Percentiles rank a stretch among this genome's conserved stretches.
These are phyloP conservation scores for Leiothrix lutea DNA, from an alignment of 2,113 vertebrate species.

Conservation along the genomic window DNA sequence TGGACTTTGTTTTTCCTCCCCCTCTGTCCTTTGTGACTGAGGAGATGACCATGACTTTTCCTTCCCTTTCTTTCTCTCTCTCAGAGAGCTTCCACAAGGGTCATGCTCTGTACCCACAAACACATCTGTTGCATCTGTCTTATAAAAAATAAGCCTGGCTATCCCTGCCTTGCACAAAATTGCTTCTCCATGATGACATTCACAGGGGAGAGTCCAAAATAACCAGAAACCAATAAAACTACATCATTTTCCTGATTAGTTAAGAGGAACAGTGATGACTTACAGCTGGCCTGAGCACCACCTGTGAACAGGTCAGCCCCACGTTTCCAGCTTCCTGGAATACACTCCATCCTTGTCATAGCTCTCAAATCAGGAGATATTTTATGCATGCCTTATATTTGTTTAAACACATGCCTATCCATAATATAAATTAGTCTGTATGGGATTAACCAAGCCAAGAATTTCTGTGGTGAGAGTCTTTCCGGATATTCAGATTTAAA, in stretches of 20 bases:
- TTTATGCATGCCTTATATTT: not conserved
- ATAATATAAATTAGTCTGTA: not conserved
- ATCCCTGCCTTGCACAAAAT: not conserved
- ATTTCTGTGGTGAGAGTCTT: constrained; percentile 42
- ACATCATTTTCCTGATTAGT: not conserved
- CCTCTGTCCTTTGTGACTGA: not conserved
- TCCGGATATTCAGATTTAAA: constrained; percentile 33
- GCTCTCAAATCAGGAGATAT: not conserved
- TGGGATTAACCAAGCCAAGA: constrained; percentile 14
- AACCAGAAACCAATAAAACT: not conserved
- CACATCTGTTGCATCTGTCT: not conserved
- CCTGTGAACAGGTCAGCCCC: not conserved
- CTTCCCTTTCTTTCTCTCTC: not conserved
- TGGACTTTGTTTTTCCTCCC: not conserved
- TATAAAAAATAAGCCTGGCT: not conserved
- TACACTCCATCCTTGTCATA: not conserved
- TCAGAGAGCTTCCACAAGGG: not conserved
- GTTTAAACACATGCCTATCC: not conserved
- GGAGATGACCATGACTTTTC: not conserved
- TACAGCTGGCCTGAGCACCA: constrained; percentile 11
- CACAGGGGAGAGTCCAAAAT: not conserved
- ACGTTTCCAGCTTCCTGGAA: not conserved
- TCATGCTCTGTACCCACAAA: not conserved
- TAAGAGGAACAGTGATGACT: not conserved
- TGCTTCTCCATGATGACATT: not conserved